Evolutionary conservation across 2,113 vertebrate genomes (phyloP).

Genomic region (Pitta sordida): DNA sequence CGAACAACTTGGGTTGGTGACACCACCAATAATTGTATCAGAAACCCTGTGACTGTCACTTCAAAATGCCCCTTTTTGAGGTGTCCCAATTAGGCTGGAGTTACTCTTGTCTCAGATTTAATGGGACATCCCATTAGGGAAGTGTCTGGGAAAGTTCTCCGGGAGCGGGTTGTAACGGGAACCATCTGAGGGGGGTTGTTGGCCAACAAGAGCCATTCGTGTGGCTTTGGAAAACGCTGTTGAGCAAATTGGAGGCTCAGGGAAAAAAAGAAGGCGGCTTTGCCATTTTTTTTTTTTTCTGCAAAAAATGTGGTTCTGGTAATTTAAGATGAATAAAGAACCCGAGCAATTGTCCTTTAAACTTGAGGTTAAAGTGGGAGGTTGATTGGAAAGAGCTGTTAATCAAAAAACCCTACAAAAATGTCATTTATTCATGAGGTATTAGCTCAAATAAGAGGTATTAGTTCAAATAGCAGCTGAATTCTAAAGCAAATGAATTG

Average conservation of each 20-base stretch:
- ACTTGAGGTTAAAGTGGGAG: not conserved
- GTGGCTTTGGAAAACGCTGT: slow-evolving; percentile 68
- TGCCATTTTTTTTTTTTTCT: slow-evolving; percentile 61
- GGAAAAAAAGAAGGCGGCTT: slow-evolving; percentile 75
- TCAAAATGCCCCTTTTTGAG: slow-evolving; percentile 25
- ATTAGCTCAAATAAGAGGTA: not conserved
- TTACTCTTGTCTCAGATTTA: slow-evolving; percentile 66
- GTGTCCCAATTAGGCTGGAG: not conserved
- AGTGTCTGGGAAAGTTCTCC: slow-evolving; percentile 70
- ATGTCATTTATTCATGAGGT: not conserved
- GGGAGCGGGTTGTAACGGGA: slow-evolving; percentile 75
- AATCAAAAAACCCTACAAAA: not conserved
- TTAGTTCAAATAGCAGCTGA: not conserved
- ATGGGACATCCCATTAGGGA: slow-evolving; percentile 69
- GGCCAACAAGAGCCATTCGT: slow-evolving; percentile 66
- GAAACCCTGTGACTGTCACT: not conserved
- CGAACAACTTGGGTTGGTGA: not conserved
- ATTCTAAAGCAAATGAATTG: slow-evolving; percentile 3
- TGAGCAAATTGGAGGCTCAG: slow-evolving; percentile 84
- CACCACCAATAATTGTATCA: not conserved
- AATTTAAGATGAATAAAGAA: slow-evolving; percentile 57
- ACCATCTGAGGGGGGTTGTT: slow-evolving; percentile 78
- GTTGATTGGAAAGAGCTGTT: slow-evolving; percentile 28
- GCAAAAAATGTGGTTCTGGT: slow-evolving; percentile 74
- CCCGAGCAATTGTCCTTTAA: not conserved